phyloP scores from a whole-genome alignment of 2,113 vertebrate species.

The Anarrhichthys ocellatus region DNA sequence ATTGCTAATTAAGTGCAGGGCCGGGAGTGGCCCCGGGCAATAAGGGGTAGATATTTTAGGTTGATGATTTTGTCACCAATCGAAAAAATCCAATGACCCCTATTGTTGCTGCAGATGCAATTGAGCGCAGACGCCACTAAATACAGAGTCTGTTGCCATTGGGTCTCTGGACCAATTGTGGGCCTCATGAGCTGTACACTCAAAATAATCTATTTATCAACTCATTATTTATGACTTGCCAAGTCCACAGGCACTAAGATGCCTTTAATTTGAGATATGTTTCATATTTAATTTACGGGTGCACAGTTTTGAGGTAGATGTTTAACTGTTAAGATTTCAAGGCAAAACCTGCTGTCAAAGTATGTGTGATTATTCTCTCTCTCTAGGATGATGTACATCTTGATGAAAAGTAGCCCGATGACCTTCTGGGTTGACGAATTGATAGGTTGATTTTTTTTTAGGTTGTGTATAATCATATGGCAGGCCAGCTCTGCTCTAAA shows the following conservation, averaged over 20 bases:
- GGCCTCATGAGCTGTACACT: conserved; percentile 28
- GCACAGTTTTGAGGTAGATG: not conserved
- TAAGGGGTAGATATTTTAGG: conserved; percentile 78
- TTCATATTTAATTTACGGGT: conserved; percentile 1
- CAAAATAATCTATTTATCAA: conserved; percentile 57
- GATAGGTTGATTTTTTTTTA: not conserved
- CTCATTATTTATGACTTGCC: conserved; percentile 27
- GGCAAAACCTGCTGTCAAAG: not conserved
- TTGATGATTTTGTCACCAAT: conserved; percentile 80
- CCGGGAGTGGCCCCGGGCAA: conserved; percentile 68
- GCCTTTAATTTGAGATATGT: conserved; percentile 12
- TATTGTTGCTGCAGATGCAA: conserved; percentile 67
- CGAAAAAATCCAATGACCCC: conserved; percentile 74
- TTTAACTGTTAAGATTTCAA: conserved; percentile 3
- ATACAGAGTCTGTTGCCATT: conserved; percentile 56
- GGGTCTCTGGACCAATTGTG: conserved; percentile 60
- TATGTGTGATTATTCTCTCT: not conserved
- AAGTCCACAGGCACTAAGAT: conserved; percentile 1
- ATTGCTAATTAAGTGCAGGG: conserved; percentile 80
- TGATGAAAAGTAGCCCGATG: conserved; percentile 18
- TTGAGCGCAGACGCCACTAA: conserved; percentile 67
- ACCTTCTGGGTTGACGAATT: not conserved
- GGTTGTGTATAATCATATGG: not conserved
- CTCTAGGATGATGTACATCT: conserved; percentile 26
- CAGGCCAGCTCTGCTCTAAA: not conserved